Evolutionary conservation across 92 coral and sea anemone genomes (phyloP), one percentile per base, ranked within the genome.

Genomic region (Virgularia gustaviana): DNA sequence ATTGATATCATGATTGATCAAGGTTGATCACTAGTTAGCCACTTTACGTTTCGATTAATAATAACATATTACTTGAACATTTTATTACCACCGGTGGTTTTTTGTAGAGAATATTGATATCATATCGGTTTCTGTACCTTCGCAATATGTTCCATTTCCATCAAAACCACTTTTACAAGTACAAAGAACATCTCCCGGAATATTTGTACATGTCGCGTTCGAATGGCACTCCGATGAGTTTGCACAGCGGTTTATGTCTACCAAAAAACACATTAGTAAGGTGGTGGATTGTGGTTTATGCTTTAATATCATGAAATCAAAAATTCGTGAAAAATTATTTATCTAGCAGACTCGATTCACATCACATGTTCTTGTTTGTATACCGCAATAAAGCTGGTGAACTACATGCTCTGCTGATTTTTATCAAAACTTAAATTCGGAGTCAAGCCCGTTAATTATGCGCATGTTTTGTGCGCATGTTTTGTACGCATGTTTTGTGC

Each of bases 171-270:
- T 55, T 0, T 55, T 11, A 19, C 62, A 55, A 12, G 62, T 27
- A 27, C 62, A 55, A 0, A 55, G 35, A 9, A 55, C 13, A 27
- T 33, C 13, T 27, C 62, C 62, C 2, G 62, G 35, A 55, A 20
- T 9, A 9, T 55, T 55, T 0, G 62, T 55, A 20, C 62, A 55
- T 27, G 62, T 55, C 62, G 62, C 27, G 62, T 55, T 55, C n/a
- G 32, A 33, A 9, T 33, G 62, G 32, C 62, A 55, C 16, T n/a
- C 32, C 27, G 27, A 27, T 3, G 27, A 27, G 6, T 12, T 6
- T 9, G 35, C 33, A 55, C 62, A 55, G 15, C 15, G 27, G 35
- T 55, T 37, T 6, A 12, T 55, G 35, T 55, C 62, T 55, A 11
- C 2, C 27, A 20, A 24, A 23, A 15, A 2, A 27, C 27, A 23